These are phyloP conservation scores for Bombycilla garrulus DNA, from an alignment of 2,113 vertebrate genomes.

Conservation along the genomic window DNA sequence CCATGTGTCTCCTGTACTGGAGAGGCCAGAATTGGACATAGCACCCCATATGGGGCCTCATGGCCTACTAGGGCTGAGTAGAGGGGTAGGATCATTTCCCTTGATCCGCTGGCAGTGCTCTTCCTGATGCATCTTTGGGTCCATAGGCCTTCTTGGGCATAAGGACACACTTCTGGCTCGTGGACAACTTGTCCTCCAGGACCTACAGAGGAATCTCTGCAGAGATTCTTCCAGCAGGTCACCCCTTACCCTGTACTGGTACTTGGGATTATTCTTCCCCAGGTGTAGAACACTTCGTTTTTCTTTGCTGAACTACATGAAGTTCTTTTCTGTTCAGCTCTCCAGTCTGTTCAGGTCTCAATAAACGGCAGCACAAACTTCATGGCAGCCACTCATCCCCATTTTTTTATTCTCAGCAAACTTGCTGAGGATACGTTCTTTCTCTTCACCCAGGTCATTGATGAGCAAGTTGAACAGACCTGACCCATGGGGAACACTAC, in stretches of 20 bases:
- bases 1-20: not conserved
- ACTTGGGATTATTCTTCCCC: not conserved
- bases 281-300: not conserved
- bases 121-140: not conserved
- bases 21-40: not conserved
- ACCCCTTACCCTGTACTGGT: not conserved
- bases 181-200: not conserved
- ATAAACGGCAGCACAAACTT: not conserved
- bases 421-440: not conserved
- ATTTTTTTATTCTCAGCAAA: not conserved
- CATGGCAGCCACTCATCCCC: not conserved
- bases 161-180: not conserved
- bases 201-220: not conserved
- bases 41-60: not conserved
- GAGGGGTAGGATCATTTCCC: not conserved
- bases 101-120: not conserved
- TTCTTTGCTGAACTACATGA: not conserved
- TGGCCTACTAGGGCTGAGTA: not conserved
- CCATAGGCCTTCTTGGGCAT: not conserved
- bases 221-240: not conserved
- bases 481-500: not conserved
- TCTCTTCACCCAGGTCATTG: not conserved
- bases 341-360: not conserved
- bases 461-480: not conserved
- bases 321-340: not conserved